Percentiles rank a stretch among this genome's conserved stretches.
Conservation (phyloP, 2,113 vertebrate species). For the Conger conger region DNA sequence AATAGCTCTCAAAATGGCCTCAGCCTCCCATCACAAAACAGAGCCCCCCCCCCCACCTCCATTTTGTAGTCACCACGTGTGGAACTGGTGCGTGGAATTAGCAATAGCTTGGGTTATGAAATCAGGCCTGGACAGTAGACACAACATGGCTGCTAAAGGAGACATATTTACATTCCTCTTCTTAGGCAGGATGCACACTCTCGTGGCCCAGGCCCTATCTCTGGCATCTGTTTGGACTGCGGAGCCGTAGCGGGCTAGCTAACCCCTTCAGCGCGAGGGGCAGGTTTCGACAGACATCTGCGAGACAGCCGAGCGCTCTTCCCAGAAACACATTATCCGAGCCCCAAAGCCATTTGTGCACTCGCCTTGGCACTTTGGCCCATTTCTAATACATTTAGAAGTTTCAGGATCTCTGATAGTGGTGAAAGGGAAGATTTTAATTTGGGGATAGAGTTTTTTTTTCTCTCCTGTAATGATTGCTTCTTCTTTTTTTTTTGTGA, state of each 20-base stretch:
- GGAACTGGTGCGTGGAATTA: conserved; percentile 38
- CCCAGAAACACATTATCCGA: neutral
- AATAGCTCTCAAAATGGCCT: neutral
- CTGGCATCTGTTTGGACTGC: conserved; percentile 49
- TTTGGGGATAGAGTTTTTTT: neutral
- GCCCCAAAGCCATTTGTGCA: neutral
- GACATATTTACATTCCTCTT: conserved; percentile 75
- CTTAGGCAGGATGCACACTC: conserved; percentile 49
- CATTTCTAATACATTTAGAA: neutral
- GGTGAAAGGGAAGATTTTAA: neutral
- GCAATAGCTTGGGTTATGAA: conserved; percentile 64
- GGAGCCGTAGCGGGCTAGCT: conserved; percentile 34
- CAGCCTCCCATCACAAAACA: neutral
- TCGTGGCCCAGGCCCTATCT: conserved; percentile 53
- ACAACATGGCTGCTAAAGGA: conserved; percentile 66
- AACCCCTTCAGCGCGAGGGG: conserved; percentile 36
- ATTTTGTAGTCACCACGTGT: conserved; percentile 2
- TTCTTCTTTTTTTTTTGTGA: neutral
- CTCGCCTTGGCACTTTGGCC: neutral
- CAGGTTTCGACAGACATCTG: conserved; percentile 35
- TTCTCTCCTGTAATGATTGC: neutral
- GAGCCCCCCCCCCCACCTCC: neutral
- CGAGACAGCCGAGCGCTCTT: neutral
- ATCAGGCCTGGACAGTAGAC: conserved; percentile 62
- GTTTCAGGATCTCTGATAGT: neutral